Conservation (phyloP, 2,797 vertebrate genomes). For the Adelosebastes latens region DNA sequence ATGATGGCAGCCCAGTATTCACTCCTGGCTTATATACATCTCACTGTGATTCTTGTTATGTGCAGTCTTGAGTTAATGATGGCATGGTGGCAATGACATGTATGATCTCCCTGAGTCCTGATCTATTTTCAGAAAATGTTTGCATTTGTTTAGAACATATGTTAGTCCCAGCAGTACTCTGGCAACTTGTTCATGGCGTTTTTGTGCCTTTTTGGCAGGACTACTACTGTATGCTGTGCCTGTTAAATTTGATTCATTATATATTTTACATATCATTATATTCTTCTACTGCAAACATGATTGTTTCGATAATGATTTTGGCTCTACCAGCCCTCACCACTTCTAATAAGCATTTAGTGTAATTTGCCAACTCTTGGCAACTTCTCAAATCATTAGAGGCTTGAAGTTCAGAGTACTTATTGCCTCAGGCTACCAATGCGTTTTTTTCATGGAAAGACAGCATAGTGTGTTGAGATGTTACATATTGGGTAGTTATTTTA, state of each 20-base stretch:
- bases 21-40: not conserved
- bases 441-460: not conserved
- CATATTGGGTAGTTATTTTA: not conserved
- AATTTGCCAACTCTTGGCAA: conserved; percentile 35
- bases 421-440: not conserved
- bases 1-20: not conserved
- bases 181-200: not conserved
- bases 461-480: not conserved
- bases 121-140: not conserved
- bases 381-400: conserved; percentile 43
- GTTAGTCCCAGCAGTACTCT: not conserved
- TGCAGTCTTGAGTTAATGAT: not conserved
- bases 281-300: conserved; percentile 41
- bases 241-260: not conserved
- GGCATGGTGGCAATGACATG: not conserved
- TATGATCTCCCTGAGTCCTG: not conserved
- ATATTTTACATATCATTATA: conserved; percentile 36
- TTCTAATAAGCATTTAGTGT: conserved; percentile 26
- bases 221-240: not conserved
- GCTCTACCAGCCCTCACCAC: conserved; percentile 17
- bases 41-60: not conserved
- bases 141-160: not conserved
- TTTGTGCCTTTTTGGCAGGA: not conserved
- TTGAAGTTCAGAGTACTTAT: conserved; percentile 14
- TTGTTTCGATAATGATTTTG: conserved; percentile 53